Conservation (phyloP, 2,797 vertebrate genomes). For the Bryconaethiops microstoma region DNA sequence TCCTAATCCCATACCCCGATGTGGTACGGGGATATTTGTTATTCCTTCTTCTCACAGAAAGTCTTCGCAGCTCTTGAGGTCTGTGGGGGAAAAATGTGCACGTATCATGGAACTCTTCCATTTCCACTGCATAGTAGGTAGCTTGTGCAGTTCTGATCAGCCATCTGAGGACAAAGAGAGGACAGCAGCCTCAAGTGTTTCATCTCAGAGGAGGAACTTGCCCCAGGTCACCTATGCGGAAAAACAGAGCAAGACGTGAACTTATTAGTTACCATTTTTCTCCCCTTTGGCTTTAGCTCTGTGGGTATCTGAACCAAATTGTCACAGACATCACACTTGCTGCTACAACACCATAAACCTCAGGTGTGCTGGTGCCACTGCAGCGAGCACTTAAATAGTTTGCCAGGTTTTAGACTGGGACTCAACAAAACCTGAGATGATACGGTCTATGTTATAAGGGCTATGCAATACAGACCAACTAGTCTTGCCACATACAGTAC, state of each 20-base stretch:
- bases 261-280: not conserved
- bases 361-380: not conserved
- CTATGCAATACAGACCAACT: too few relatives aligned
- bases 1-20: conserved; percentile 4
- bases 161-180: conserved; percentile 9
- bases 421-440: not conserved
- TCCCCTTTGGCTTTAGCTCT: not conserved
- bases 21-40: not conserved
- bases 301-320: not conserved
- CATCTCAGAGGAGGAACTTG: conserved; percentile 19
- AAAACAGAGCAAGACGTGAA: conserved; percentile 30
- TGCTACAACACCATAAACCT: not conserved
- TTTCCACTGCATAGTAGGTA: not conserved
- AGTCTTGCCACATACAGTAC: too few relatives aligned
- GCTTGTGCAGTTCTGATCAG: conserved; percentile 25
- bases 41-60: conserved; percentile 11
- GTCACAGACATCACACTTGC: not conserved
- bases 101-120: conserved; percentile 22
- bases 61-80: conserved; percentile 29
- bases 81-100: conserved; percentile 12
- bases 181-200: conserved; percentile 15
- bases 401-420: not conserved
- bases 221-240: conserved; percentile 74
- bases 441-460: too few relatives aligned
- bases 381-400: not conserved